Conservation (phyloP, 2,113 vertebrate species). For the Phoenicopterus ruber region DNA sequence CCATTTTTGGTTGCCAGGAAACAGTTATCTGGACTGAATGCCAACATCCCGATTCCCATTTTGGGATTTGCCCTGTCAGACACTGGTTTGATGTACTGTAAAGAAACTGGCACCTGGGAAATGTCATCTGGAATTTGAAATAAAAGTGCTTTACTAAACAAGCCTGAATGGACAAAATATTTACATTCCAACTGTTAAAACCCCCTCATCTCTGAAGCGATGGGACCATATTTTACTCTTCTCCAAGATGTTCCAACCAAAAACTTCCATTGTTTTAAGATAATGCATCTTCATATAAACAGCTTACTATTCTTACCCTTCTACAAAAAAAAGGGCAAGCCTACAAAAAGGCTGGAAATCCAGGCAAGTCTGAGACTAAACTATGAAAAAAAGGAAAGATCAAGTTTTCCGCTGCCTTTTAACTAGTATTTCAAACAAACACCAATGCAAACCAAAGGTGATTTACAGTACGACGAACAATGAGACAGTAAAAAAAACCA, state of each 20-base stretch:
- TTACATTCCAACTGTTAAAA: background rate
- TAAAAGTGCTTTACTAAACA: background rate
- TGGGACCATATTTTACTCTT: background rate
- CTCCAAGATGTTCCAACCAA: background rate
- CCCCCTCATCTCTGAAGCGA: background rate
- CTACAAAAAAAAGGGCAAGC: background rate
- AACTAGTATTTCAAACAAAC: background rate
- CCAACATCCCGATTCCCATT: conserved; percentile 85
- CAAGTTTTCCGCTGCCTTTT: background rate
- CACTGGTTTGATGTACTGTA: conserved; percentile 85
- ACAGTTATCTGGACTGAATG: conserved; percentile 90
- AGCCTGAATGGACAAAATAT: background rate
- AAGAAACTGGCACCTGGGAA: conserved; percentile 74
- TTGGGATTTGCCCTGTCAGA: conserved; percentile 92
- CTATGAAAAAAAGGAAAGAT: background rate
- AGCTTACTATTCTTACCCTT: background rate
- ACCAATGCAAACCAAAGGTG: background rate
- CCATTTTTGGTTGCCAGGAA: conserved; percentile 93
- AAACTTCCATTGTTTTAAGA: background rate
- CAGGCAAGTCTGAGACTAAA: background rate
- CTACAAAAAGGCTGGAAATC: background rate
- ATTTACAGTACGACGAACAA: background rate
- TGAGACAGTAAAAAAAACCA: background rate
- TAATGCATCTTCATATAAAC: background rate
- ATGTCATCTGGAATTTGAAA: conserved; percentile 81